Base-by-base conservation (phyloP, 2,888 invertebrate genomes). In the Pherbina coryleti region DNA sequence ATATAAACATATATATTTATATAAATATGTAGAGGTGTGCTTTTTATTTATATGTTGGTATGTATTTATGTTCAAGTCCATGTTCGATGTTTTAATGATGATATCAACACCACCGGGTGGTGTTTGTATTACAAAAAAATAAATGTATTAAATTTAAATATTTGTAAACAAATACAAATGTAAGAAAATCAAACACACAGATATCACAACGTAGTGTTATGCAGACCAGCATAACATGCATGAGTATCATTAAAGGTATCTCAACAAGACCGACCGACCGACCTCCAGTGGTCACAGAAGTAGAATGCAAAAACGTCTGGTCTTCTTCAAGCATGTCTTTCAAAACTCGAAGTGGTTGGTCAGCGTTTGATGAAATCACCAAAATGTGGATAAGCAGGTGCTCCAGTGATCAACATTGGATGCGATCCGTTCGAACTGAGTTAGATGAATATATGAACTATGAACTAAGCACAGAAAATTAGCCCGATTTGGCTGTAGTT, bases 61-160 rank as follows among this genome's bases (percentile, higher is more conserved):
- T 37, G 9, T 53, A 55, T 55, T 31, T 71, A 22, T 37, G n/a
- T 22, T 37, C 22, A n/a, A 34, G 19, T 67, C 44, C 28, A 14
- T 22, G 34, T 37, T 44, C 67, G 34, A 44, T 44, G 67, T 22
- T 51, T 57, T 57, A 57, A 72, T 72, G 72, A 57, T 72, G 72
- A 72, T 72, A 72, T 72, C 72, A 69, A 69, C 69, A 69, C 69
- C 69, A 69, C 69, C 69, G 28, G 44, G 31, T 22, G 49, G 37
- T 69, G 51, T 69, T 69, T 69, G 69, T 49, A 51, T 67, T 67
- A 37, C 44, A 51, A 9, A 69, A 51, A 69, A 69, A 44, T 44
- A 11, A 44, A 44, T 44, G 11, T 22, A 51, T 44, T n/a, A 69
- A 9, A 69, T 49, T 69, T 17, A 31, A 69, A 69, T 51, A 51